A percentile compares a stretch with the other conserved stretches of the same genome.
phyloP scores from a whole-genome alignment of 30 jellyfish, hydroid and myxozoan species.

The Aurelia sp. region DNA sequence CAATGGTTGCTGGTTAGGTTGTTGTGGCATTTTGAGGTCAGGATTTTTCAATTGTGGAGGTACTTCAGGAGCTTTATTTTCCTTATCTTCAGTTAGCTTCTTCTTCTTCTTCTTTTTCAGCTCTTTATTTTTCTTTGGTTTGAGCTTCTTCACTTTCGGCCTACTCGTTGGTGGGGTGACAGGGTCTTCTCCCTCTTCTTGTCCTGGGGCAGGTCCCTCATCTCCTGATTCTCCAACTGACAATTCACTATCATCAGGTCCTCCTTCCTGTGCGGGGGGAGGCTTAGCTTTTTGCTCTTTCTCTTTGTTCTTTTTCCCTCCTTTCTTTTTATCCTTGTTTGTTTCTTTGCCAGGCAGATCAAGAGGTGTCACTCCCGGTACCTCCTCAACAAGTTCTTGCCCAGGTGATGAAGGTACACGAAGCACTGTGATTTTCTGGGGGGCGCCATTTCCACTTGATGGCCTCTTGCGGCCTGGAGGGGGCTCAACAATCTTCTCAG shows the following conservation, averaged over 20 bases:
- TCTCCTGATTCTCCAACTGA: conserved; percentile 80
- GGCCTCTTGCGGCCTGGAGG: conserved; percentile 67
- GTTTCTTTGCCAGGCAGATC: conserved; percentile 43
- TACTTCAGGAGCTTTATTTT: conserved; percentile 26
- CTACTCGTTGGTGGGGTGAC: conserved; percentile 23
- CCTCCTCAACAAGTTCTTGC: conserved; percentile 62
- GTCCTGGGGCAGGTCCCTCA: conserved; percentile 65
- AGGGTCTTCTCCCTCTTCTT: conserved; percentile 33
- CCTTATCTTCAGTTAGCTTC: conserved; percentile 1
- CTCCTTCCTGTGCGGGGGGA: conserved; percentile 82
- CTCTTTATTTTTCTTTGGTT: conserved; percentile 26
- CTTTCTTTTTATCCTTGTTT: neutral
- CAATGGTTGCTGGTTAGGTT: conserved; percentile 9
- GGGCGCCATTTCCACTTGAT: conserved; percentile 2
- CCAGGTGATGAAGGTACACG: conserved; percentile 75
- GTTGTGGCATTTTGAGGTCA: conserved; percentile 28
- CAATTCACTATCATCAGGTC: conserved; percentile 42
- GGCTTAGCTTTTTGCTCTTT: conserved; percentile 45
- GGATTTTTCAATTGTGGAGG: conserved; percentile 54
- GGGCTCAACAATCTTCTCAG: conserved; percentile 41
- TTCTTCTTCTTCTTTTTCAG: conserved; percentile 34
- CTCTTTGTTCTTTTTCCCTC: conserved; percentile 13
- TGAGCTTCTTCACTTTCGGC: conserved; percentile 16
- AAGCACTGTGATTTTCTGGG: conserved; percentile 15
- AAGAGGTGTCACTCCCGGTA: conserved; percentile 58